Evolutionary conservation across 2,113 vertebrate genomes (phyloP), one percentile per base, ranked within the genome.

Genomic region (Phalacrocorax pelagicus): DNA sequence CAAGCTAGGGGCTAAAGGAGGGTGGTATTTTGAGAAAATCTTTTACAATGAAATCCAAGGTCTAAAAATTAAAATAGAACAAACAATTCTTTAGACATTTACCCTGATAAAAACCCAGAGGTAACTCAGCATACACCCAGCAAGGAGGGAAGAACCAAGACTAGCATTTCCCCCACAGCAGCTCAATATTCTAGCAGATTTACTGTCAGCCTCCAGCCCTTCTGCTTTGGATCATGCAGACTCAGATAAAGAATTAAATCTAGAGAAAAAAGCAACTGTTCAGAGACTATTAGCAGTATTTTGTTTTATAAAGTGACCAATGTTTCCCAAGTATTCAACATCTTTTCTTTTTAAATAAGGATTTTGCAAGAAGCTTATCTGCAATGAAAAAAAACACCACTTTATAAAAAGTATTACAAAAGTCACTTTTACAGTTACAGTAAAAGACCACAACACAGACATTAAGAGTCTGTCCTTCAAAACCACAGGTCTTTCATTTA

Each of bases 401-500:
- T 92, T 94, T 72, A 20, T 73, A 89, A 38, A 88, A 94, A 94
- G 89, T 90, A 96, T 97, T 91, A 94, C 96, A 95, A 92, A 95
- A 97, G 89, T 90, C 15, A 94, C 88, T 96, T 79, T 95, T 96
- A 95, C 86, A 96, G 92, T 97, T 95, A 94, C 97, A 96, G 92
- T 94, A 94, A 95, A 92, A 95, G 89, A 91, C 89, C 89, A 96
- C 94, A 95, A 94, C 86, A 95, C 86, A 97, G 94, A 90, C 91
- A 79, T 91, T 94, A 92, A 80, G 51, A 94, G 88, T 92, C 78
- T 82, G 81, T 91, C 96, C 91, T 92, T 92, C 70, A 95, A 95
- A 96, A 92, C 96, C 96, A 93, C 90, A 5, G 88, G 79, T 86
- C 93, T 97, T 95, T 97, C 84, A 96, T 97, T 97, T 95, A 83